Conservation (phyloP, 1,140 invertebrate genomes). For the Triops longicaudatus region DNA sequence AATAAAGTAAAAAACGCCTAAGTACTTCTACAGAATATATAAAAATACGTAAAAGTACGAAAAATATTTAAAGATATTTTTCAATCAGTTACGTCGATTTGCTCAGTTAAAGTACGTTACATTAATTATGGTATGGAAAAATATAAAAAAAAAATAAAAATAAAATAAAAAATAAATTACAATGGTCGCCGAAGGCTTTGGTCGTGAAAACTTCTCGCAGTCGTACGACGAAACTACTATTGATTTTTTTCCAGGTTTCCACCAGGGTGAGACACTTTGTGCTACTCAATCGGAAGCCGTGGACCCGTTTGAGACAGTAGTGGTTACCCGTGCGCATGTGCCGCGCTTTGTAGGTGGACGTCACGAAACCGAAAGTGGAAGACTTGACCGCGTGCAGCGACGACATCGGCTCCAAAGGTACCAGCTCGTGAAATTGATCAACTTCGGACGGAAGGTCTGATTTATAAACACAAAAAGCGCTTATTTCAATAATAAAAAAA, state of each 20-base stretch:
- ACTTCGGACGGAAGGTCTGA: slow-evolving; percentile 74
- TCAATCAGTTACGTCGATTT: too few relatives aligned
- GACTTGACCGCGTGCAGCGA: slow-evolving; percentile 47
- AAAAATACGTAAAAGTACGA: too few relatives aligned
- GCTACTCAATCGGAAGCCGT: slow-evolving; percentile 70
- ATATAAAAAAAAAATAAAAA: slow-evolving; percentile 20
- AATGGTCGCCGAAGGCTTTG: slow-evolving; percentile 90
- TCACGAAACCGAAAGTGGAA: slow-evolving; percentile 60
- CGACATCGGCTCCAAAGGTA: slow-evolving; percentile 64
- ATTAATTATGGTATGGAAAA: slow-evolving; percentile 26
- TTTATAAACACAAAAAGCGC: slow-evolving; percentile 16
- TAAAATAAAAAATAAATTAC: slow-evolving; percentile 51
- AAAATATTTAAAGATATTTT: too few relatives aligned
- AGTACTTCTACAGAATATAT: too few relatives aligned
- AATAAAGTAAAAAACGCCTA: too few relatives aligned
- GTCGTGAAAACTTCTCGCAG: slow-evolving; percentile 89
- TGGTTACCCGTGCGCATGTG: slow-evolving; percentile 76
- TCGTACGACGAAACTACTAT: slow-evolving; percentile 86
- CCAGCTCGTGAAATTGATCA: slow-evolving; percentile 81
- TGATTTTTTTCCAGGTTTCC: slow-evolving; percentile 87
- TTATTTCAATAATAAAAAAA: slow-evolving; percentile 22
- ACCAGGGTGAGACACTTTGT: slow-evolving; percentile 75
- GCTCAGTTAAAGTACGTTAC: too few relatives aligned
- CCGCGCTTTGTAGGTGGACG: slow-evolving; percentile 84
- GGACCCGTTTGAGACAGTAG: slow-evolving; percentile 79